phyloP scores from a whole-genome alignment of 2,888 invertebrate genomes.

The Globia sparganii region DNA sequence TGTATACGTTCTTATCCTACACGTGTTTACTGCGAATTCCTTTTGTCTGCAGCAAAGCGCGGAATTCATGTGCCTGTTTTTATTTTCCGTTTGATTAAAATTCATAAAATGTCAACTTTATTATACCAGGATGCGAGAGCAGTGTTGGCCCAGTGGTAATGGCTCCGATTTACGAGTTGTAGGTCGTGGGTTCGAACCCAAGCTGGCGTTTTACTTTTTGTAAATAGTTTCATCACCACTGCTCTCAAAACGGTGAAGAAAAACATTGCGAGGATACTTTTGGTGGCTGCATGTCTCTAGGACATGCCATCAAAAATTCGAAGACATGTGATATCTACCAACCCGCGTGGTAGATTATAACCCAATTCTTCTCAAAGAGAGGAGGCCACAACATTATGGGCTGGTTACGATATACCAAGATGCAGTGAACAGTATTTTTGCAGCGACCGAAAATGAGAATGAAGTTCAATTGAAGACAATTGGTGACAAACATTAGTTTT shows the following conservation, averaged over 20 bases:
- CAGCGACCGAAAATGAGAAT: slow-evolving; percentile 34
- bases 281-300: neutral
- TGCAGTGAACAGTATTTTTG: slow-evolving; percentile 17
- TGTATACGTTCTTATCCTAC: slow-evolving; percentile 46
- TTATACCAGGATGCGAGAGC: neutral
- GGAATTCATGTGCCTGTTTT: slow-evolving; percentile 16
- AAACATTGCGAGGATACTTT: neutral
- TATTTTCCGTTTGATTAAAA: slow-evolving; percentile 24
- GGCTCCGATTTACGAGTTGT: neutral
- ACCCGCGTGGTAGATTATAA: neutral
- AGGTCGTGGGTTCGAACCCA: neutral
- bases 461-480: slow-evolving; percentile 53
- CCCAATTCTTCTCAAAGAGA: neutral
- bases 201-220: neutral
- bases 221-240: neutral
- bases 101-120: slow-evolving; percentile 10
- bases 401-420: neutral
- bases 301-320: too few species aligned
- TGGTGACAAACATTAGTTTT: slow-evolving; percentile 37
- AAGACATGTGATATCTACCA: neutral
- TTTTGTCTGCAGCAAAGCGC: slow-evolving; percentile 42
- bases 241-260: neutral
- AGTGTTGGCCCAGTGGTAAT: neutral
- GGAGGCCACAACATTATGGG: neutral
- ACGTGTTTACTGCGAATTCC: slow-evolving; percentile 47